phyloP scores from a whole-genome alignment of 1,140 invertebrate species.

The Scaptomyza graminum region DNA sequence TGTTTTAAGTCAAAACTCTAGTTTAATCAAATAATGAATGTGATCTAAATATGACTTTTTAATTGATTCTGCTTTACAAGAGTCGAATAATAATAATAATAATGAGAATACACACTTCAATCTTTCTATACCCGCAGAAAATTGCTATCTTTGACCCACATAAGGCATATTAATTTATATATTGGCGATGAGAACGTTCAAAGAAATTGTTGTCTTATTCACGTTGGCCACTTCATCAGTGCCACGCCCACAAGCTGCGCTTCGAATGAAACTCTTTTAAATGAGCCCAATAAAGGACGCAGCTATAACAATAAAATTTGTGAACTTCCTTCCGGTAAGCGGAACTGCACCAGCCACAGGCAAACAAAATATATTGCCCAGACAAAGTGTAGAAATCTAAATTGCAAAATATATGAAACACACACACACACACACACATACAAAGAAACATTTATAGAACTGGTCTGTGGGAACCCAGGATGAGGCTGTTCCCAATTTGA shows the following conservation, averaged over 20 bases:
- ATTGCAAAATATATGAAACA: constrained; percentile 75
- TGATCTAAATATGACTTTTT: no score
- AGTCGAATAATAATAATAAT: no score
- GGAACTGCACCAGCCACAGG: constrained; percentile 51
- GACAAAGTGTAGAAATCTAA: constrained; percentile 76
- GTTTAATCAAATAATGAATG: no score
- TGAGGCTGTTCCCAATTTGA: constrained; percentile 61
- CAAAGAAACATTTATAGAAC: not conserved
- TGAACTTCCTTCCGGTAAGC: constrained; percentile 72
- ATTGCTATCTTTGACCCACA: not conserved
- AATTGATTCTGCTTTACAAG: no score
- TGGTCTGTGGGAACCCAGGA: constrained; percentile 50
- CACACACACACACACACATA: constrained; percentile 1
- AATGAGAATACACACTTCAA: not conserved
- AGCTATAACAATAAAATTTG: constrained; percentile 50
- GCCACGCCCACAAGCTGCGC: constrained; percentile 14
- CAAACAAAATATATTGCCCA: constrained; percentile 46
- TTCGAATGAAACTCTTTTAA: constrained; percentile 1
- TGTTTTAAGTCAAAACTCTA: no score
- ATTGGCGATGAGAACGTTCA: not conserved
- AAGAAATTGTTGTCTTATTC: not conserved
- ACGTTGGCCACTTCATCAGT: not conserved
- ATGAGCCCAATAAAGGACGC: constrained; percentile 21
- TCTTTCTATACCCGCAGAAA: not conserved
- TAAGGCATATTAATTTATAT: not conserved